Conservation (phyloP, 2,888 invertebrate species). For the Coenonympha glycerion region DNA sequence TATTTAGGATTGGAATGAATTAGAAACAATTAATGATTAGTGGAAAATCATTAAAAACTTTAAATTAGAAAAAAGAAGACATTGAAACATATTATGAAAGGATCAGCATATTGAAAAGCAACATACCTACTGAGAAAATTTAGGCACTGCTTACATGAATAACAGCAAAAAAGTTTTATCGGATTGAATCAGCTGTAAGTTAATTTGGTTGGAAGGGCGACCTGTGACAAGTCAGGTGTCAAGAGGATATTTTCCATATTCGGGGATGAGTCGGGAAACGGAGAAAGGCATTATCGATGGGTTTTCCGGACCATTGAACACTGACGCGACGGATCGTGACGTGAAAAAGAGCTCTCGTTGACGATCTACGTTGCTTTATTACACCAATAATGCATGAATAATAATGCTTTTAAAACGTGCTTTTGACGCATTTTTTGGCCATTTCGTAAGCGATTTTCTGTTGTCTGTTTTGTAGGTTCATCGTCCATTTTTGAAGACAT, state of each 20-base stretch:
- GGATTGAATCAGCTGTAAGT: slow-evolving; percentile 9
- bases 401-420: slow-evolving; percentile 19
- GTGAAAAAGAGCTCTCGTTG: slow-evolving; percentile 37
- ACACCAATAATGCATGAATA: slow-evolving; percentile 28
- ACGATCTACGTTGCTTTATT: slow-evolving; percentile 34
- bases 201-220: slow-evolving; percentile 16
- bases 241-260: slow-evolving; percentile 36
- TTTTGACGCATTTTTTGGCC: background rate
- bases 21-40: too few relatives aligned
- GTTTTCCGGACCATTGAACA: slow-evolving; percentile 45
- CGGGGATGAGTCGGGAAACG: slow-evolving; percentile 34
- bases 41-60: too few relatives aligned
- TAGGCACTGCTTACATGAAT: too few relatives aligned
- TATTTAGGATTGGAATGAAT: background rate
- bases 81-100: too few relatives aligned
- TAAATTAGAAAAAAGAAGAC: too few relatives aligned
- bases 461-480: too few relatives aligned
- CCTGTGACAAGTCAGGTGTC: slow-evolving; percentile 35
- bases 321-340: slow-evolving; percentile 33
- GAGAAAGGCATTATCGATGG: slow-evolving; percentile 38
- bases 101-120: too few relatives aligned
- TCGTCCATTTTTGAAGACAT: too few relatives aligned
- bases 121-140: too few relatives aligned
- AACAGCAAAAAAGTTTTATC: background rate
- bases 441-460: too few relatives aligned